Evolutionary conservation across 2,113 vertebrate genomes (phyloP), one percentile per base, ranked within the genome.

Genomic region (Athene cunicularia): DNA sequence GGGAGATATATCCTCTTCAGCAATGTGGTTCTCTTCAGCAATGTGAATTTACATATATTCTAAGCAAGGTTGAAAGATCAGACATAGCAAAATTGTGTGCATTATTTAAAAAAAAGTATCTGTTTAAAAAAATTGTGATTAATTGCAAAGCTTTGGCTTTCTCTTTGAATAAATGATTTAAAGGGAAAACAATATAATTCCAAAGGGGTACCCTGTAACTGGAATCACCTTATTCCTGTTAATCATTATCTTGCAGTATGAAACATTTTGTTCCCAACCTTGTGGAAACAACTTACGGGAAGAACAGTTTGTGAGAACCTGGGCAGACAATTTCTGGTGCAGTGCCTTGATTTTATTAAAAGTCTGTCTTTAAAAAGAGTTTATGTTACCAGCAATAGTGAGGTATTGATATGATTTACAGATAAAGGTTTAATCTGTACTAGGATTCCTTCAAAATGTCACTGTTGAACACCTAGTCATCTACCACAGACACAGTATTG

Each of bases 401-500:
- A 79, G 75, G 7, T 58, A 71, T 58, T 53, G 4, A 8, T n/a
- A 50, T 50, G 35, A 49, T 1, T 85, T 60, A 50, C 7, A 85
- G 11, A 45, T 43, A 60, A 55, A 47, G 2, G 5, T 64, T 64
- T 75, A 55, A 60, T 77, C 7, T 1, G 1, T 22, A 30, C 35
- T 35, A 41, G 3, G 6, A n/a, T 32, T 70, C 7, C 23, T 55
- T 84, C 30, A 18, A 92, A 91, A 87, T 49, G 3, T 84, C 52
- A 12, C 58, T 0, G 0, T 9, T 53, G 22, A 80, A 70, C 35
- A 41, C 4, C 12, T 58, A 16, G 4, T 17, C 14, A 49, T 73
- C 33, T 43, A 23, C 14, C 70, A 66, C 26, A 86, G 56, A 52
- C 30, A 8, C 4, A 21, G 8, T 30, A 30, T 52, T 81, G 28